Evolutionary conservation across 2,797 vertebrate genomes (phyloP).

Genomic region (Limosa lapponica): DNA sequence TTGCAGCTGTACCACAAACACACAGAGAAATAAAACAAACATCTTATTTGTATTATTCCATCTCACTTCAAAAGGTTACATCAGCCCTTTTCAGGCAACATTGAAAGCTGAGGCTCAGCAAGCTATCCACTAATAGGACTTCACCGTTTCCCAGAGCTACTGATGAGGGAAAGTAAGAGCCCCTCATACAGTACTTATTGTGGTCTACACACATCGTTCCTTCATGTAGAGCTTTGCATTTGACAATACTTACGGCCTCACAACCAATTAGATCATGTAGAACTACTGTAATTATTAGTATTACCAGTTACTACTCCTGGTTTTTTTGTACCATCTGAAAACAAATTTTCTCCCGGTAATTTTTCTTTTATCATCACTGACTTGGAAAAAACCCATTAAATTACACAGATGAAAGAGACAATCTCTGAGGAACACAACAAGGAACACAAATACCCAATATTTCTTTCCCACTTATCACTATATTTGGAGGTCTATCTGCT

Average conservation of each 20-base stretch:
- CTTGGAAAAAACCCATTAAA: background rate
- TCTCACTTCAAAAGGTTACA: background rate
- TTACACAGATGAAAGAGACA: background rate
- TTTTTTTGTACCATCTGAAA: background rate
- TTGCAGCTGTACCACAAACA: background rate
- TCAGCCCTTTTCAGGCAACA: background rate
- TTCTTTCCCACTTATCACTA: background rate
- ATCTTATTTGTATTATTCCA: background rate
- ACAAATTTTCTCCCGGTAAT: background rate
- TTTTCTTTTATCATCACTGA: background rate
- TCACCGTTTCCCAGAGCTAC: background rate
- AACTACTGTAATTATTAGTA: background rate
- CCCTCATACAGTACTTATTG: background rate
- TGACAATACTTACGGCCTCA: background rate
- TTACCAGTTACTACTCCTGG: background rate
- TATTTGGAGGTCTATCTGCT: background rate
- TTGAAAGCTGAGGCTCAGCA: background rate
- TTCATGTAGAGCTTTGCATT: background rate
- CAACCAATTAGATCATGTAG: background rate
- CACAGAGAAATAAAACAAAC: background rate
- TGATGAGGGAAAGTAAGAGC: background rate
- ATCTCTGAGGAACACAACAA: background rate
- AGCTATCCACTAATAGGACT: background rate
- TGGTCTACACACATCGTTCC: background rate
- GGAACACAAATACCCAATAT: background rate